Evolutionary conservation across 2,113 vertebrate species (phyloP).

Genomic region (Scortum barcoo): DNA sequence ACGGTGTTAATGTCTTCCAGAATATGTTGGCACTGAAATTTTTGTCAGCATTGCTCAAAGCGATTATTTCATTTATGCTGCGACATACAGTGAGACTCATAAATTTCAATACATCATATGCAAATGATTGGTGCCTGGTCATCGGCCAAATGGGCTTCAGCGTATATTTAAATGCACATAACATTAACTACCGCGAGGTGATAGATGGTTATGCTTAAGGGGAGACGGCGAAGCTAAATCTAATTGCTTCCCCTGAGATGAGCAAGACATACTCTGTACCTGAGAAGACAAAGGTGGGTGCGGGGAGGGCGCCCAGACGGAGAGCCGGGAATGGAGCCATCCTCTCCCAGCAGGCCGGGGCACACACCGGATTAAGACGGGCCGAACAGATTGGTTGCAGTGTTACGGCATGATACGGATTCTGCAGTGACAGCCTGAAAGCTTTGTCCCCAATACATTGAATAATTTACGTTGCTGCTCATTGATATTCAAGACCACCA

Average conservation of each 20-base stretch:
- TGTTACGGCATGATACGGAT: constrained; percentile 5
- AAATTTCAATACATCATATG: constrained; percentile 11
- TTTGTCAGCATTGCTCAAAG: neutral
- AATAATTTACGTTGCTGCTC: constrained; percentile 40
- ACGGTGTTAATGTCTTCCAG: constrained; percentile 1
- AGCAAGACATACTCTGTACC: constrained; percentile 53
- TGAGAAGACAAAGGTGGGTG: constrained; percentile 33
- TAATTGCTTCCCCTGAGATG: constrained; percentile 68
- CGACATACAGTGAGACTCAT: constrained; percentile 5
- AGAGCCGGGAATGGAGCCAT: constrained; percentile 51
- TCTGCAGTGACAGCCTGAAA: constrained; percentile 23
- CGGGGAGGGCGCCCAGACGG: constrained; percentile 4
- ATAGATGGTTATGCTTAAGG: constrained; percentile 49
- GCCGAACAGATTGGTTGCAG: constrained; percentile 23
- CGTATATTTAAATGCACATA: constrained; percentile 59
- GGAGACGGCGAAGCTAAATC: constrained; percentile 47
- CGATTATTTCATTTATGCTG: constrained; percentile 4
- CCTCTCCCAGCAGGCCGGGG: constrained; percentile 35
- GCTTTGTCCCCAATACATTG: constrained; percentile 23
- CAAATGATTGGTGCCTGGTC: constrained; percentile 44
- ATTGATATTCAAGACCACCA: constrained; percentile 42
- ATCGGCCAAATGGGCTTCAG: constrained; percentile 40
- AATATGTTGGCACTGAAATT: constrained; percentile 11
- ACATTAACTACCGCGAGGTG: constrained; percentile 46
- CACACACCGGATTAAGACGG: constrained; percentile 15